Base-by-base conservation (phyloP, 2,888 invertebrate genomes). In the Papilio gigon region DNA sequence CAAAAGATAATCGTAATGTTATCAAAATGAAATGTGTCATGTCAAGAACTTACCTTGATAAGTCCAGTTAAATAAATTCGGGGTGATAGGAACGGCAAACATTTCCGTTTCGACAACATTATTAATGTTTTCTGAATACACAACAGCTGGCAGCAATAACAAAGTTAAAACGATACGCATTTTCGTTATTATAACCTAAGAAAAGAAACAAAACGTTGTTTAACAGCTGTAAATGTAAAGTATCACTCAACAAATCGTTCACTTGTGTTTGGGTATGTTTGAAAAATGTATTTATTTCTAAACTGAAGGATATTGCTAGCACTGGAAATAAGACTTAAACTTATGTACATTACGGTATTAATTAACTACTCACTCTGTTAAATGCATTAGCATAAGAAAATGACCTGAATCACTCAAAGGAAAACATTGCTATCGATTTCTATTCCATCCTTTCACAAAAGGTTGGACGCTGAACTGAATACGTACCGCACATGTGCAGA, bases 11-110 rank as follows among this genome's bases (percentile, higher is more conserved):
- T n/a, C 6, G 42, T 42, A 44, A 27, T 25, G 22, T 47, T 33
- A 63, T 60, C 53, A 59, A 64, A 67, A 47, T 50, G 61, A 58
- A 62, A 17, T 17, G 27, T 20, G 62, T 30, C 47, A 20, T 27
- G 47, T 1, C 27, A 67, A 35, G 70, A 76, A 25, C 37, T 61
- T 65, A 94, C 95, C 94, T 91, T 94, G 94, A 77, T 93, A 93
- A 11, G 95, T 96, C 96, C 96, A 97, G 83, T 97, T 96, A 82
- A 97, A 97, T 80, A 96, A 92, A 75, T 94, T 93, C 0, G 97
- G 96, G 73, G 95, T 95, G 79, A 97, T 94, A 74, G 95, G 94
- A 81, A 96, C 95, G 40, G 95, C 94, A 87, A 96, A 97, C 80
- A 97, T 94, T 90, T 96, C 95, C 0, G 96, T 95, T 84, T 94